These are phyloP conservation scores for Clostera curtula DNA, from an alignment of 2,888 invertebrate species.

Conservation along the genomic window DNA sequence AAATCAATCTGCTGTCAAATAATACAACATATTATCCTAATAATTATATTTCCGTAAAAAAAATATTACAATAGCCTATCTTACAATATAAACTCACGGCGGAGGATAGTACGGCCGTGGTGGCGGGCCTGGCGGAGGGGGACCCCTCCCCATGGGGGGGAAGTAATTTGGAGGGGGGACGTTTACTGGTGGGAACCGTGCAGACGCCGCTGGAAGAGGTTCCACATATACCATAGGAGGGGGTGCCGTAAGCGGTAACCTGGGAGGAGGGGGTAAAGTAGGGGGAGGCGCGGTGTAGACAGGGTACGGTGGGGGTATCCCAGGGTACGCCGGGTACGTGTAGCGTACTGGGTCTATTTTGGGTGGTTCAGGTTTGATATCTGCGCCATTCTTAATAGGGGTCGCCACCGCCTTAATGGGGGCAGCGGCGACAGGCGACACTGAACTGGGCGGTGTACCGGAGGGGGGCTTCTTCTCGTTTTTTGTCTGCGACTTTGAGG, in stretches of 20 bases:
- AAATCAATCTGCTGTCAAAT: conserved; percentile 11
- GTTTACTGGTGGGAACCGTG: conserved; percentile 46
- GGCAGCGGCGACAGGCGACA: conserved; percentile 56
- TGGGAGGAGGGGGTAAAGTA: conserved; percentile 36
- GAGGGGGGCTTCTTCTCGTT: conserved; percentile 71
- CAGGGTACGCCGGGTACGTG: conserved; percentile 42
- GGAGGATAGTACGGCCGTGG: conserved; percentile 61
- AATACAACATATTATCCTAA: conserved; percentile 31
- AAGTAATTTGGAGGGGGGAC: conserved; percentile 61
- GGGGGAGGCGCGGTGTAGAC: conserved; percentile 61
- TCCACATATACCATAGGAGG: conserved; percentile 54
- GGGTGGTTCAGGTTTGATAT: conserved; percentile 45
- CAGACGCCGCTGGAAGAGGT: conserved; percentile 48
- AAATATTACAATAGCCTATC: conserved; percentile 42
- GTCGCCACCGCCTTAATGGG: conserved; percentile 36
- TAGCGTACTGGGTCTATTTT: conserved; percentile 50
- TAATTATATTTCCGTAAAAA: conserved; percentile 58
- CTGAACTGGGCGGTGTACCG: conserved; percentile 67
- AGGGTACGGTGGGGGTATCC: conserved; percentile 56
- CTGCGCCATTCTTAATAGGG: conserved; percentile 59
- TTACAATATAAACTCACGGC: conserved; percentile 40
- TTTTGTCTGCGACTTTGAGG: conserved; percentile 64
- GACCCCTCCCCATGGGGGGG: conserved; percentile 37
- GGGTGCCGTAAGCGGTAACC: conserved; percentile 52
- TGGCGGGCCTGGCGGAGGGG: conserved; percentile 45